Conservation (phyloP, 2,888 invertebrate species). For the Acrobasis suavella region DNA sequence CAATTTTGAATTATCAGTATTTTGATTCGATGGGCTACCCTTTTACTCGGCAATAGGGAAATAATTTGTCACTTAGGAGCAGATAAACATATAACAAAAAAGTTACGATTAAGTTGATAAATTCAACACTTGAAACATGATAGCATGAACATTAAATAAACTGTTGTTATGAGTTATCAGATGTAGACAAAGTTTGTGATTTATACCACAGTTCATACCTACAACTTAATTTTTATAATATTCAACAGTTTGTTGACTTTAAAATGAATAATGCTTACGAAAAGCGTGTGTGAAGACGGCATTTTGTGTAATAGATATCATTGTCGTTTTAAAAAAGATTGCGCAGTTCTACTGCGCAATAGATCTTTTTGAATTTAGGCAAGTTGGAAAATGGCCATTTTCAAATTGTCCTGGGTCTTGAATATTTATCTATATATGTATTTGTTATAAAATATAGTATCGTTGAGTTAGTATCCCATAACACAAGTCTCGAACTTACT, state of each 20-base stretch:
- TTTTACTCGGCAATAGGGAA: conserved; percentile 6
- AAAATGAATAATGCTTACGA: background rate
- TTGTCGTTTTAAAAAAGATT: background rate
- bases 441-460: too few species aligned
- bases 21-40: background rate
- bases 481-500: too few species aligned
- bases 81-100: background rate
- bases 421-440: too few species aligned
- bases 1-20: background rate
- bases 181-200: conserved; percentile 29
- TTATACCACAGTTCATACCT: conserved; percentile 23
- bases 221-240: conserved; percentile 8
- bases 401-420: too few species aligned
- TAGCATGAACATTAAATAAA: conserved; percentile 22
- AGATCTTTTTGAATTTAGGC: too few species aligned
- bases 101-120: background rate
- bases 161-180: conserved; percentile 31
- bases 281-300: background rate
- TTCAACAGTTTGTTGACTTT: conserved; percentile 1
- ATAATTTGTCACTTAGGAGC: conserved; percentile 6
- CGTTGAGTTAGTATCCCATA: too few species aligned
- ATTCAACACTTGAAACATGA: conserved; percentile 26
- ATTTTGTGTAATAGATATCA: background rate
- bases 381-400: too few species aligned
- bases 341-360: too few species aligned